Evolutionary conservation across 2,888 invertebrate species (phyloP).

Genomic region (Merodon equestris): DNA sequence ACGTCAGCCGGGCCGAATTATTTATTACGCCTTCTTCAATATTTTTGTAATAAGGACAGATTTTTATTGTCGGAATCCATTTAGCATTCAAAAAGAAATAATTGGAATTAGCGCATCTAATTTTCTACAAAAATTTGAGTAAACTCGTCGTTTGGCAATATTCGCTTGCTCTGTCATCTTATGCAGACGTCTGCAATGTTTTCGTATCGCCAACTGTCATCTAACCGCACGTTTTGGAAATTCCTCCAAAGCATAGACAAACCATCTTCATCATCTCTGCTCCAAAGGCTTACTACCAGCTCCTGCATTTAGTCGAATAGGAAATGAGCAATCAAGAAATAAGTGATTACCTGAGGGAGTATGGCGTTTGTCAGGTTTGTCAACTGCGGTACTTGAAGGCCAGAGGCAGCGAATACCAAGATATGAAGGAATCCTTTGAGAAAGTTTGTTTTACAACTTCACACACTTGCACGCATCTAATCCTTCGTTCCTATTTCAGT

Average conservation of each 20-base stretch:
- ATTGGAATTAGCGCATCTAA: no score
- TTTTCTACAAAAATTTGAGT: not conserved
- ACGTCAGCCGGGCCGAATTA: no score
- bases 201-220: slow-evolving; percentile 25
- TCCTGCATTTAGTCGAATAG: no score
- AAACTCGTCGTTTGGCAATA: slow-evolving; percentile 15
- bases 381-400: slow-evolving; percentile 84
- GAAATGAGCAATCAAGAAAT: slow-evolving; percentile 80
- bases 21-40: no score
- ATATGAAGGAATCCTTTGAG: slow-evolving; percentile 79
- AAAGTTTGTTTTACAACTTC: slow-evolving; percentile 79
- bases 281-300: no score
- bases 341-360: slow-evolving; percentile 79
- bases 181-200: slow-evolving; percentile 34
- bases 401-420: slow-evolving; percentile 80
- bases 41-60: no score
- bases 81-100: no score
- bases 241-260: not conserved
- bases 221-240: slow-evolving; percentile 19
- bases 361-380: slow-evolving; percentile 85
- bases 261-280: no score
- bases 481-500: slow-evolving; percentile 44
- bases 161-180: not conserved
- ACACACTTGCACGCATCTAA: not conserved
- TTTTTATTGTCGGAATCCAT: no score